These are phyloP conservation scores for Blennius ocellaris DNA, from an alignment of 2,113 vertebrate genomes.

Conservation along the genomic window DNA sequence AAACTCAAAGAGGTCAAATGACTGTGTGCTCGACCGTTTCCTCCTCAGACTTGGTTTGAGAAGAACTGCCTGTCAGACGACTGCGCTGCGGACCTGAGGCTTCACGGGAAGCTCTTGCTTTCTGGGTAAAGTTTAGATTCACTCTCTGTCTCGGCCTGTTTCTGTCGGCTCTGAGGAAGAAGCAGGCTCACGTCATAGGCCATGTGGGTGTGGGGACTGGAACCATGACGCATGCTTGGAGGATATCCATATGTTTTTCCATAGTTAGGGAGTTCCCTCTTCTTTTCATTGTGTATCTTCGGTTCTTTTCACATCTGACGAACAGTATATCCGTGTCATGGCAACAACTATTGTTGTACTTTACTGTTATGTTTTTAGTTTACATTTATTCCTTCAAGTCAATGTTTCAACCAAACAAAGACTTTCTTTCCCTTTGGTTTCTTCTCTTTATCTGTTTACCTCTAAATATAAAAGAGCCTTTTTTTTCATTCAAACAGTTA, in stretches of 20 bases:
- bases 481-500: neutral
- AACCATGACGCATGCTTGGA: conserved; percentile 79
- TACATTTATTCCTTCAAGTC: neutral
- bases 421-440: neutral
- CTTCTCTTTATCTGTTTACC: no score
- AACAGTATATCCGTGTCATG: conserved; percentile 23
- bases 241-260: conserved; percentile 75
- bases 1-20: conserved; percentile 59
- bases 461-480: neutral
- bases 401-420: neutral
- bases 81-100: conserved; percentile 93
- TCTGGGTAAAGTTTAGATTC: conserved; percentile 86
- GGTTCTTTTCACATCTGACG: conserved; percentile 14
- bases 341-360: neutral
- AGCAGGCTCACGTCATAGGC: conserved; percentile 71
- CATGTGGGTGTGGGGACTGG: conserved; percentile 74
- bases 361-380: no score
- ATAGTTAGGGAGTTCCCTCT: conserved; percentile 67
- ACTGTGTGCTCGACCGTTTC: conserved; percentile 63
- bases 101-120: conserved; percentile 91
- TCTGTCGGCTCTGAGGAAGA: conserved; percentile 47
- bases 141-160: conserved; percentile 30
- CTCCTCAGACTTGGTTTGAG: conserved; percentile 94
- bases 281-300: conserved; percentile 56
- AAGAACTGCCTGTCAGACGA: conserved; percentile 97